These are phyloP conservation scores for Crenuchus spilurus DNA, from an alignment of 2,797 vertebrate genomes.

Conservation along the genomic window DNA sequence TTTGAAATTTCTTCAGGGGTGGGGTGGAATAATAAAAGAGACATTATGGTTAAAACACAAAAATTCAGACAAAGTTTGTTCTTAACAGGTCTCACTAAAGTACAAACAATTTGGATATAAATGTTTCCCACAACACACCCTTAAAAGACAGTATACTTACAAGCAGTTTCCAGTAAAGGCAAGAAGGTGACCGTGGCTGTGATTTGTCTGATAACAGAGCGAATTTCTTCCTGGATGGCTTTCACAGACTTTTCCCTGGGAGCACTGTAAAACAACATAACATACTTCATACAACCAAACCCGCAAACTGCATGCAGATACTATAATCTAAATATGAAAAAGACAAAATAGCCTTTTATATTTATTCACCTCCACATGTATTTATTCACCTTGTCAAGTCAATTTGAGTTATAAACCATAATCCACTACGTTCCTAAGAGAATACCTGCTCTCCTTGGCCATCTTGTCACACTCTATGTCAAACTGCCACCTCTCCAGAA, in stretches of 20 bases:
- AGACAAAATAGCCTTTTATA: neutral
- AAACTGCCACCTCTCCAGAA: conserved; percentile 96
- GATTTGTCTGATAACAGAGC: conserved; percentile 93
- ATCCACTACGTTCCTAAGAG: neutral
- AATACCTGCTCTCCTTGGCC: conserved; percentile 85
- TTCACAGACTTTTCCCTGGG: conserved; percentile 92
- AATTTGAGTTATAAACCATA: too few species aligned
- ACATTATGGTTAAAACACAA: too few species aligned
- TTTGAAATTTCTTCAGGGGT: too few species aligned
- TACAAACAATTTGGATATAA: too few species aligned
- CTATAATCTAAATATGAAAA: neutral
- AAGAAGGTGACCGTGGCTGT: conserved; percentile 96
- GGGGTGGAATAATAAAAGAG: too few species aligned
- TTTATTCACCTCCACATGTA: neutral
- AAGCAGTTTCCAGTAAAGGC: conserved; percentile 90
- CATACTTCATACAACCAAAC: neutral
- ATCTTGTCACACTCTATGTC: conserved; percentile 94
- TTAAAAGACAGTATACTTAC: conserved; percentile 84
- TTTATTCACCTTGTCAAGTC: too few species aligned
- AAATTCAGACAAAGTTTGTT: too few species aligned
- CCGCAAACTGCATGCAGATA: neutral
- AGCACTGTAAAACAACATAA: conserved; percentile 68
- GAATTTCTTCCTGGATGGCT: conserved; percentile 95
- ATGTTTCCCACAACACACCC: too few species aligned
- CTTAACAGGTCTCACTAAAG: too few species aligned